Conservation (phyloP, 2,888 invertebrate genomes). For the Drosophila barbarae region DNA sequence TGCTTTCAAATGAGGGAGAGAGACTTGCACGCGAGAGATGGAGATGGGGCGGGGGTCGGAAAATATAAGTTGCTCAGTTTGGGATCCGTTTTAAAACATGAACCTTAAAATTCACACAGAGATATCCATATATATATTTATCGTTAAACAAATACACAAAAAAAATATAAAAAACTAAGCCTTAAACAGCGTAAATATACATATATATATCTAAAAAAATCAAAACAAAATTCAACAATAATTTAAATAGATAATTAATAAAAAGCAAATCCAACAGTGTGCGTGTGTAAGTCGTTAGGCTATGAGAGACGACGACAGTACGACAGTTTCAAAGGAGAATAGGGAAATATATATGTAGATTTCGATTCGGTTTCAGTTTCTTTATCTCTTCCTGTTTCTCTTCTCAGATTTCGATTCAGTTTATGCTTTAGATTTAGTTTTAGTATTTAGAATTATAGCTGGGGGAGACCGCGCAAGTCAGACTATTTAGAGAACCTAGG, state of each 20-base stretch:
- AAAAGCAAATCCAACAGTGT: constrained; percentile 52
- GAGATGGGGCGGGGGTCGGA: constrained; percentile 1
- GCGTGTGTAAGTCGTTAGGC: constrained; percentile 35
- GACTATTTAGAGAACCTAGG: constrained; percentile 49
- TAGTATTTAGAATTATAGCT: constrained; percentile 32
- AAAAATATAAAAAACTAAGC: constrained; percentile 41
- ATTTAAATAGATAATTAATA: constrained; percentile 71
- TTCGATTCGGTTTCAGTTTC: constrained; percentile 14
- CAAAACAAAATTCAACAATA: constrained; percentile 76
- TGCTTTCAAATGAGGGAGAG: constrained; percentile 23
- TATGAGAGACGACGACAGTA: constrained; percentile 39
- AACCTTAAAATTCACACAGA: constrained; percentile 24
- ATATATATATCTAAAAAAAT: constrained; percentile 31
- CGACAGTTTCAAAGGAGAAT: constrained; percentile 16
- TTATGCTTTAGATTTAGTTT: background rate
- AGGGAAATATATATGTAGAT: constrained; percentile 13
- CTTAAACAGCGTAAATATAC: constrained; percentile 50
- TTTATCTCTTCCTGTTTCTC: constrained; percentile 2
- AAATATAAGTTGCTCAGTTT: background rate
- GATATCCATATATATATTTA: constrained; percentile 29
- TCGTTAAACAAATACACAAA: constrained; percentile 41
- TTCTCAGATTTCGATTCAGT: constrained; percentile 9
- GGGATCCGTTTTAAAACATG: constrained; percentile 23
- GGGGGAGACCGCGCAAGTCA: constrained; percentile 48
- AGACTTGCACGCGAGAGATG: constrained; percentile 32